Base-by-base conservation (phyloP, 2,113 vertebrate species). In the Sprattus sprattus region DNA sequence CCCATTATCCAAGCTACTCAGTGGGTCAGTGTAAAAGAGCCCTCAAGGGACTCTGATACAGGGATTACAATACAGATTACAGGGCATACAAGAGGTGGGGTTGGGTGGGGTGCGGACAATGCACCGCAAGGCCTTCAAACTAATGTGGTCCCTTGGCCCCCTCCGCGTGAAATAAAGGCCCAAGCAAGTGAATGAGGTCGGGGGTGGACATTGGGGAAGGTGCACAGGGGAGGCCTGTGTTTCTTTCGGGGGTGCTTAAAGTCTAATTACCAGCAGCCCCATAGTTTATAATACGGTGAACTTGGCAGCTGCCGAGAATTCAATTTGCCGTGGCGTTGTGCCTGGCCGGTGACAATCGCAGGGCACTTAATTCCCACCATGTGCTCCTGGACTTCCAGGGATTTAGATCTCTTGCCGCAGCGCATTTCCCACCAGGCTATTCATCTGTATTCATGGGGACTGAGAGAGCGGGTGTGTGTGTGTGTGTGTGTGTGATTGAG, bases 1-100 rank as follows among this genome's bases (percentile, higher is more conserved):
- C 92, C 94, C 94, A 95, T 95, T 94, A 93, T 91, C 90, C 87
- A 84, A 92, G 91, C 90, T 92, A 94, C 93, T 94, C 90, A 90
- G 91, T 94, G 84, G 87, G 91, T 87, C 86, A 85, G 87, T 57
- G 47, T 49, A 78, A 39, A 10, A 78, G 0, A 91, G 90, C 93
- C 91, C 91, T 83, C 89, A 90, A 92, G 93, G 91, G 93, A 91
- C 86, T 45, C 81, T 85, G 90, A 88, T 88, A 94, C 92, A 92
- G 86, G 91, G 94, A 95, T 94, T 94, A 94, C 89, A 82, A 94
- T 90, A 90, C 89, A 94, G 93, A 93, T 92, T 91, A 85, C 45
- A 87, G 91, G 87, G 89, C 87, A 84, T 46, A 81, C 90, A 88
- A 88, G 88, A 71, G 81, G 39, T 39, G 39, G 39, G 39, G 39